phyloP scores from a whole-genome alignment of 1,140 invertebrate genomes.

The Drosophila bocki region DNA sequence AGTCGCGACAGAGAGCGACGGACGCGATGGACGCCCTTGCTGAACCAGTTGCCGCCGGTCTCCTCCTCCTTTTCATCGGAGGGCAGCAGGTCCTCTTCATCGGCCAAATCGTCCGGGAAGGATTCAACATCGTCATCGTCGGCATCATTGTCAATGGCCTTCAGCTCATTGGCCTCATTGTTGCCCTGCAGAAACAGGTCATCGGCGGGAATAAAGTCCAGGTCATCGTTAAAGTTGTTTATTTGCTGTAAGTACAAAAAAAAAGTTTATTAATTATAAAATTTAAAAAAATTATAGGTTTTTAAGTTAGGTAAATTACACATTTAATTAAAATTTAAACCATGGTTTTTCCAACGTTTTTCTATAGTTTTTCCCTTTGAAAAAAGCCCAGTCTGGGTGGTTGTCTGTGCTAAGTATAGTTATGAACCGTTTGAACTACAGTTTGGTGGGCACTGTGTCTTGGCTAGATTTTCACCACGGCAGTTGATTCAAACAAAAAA shows the following conservation, averaged over 20 bases:
- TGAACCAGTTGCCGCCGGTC: slow-evolving; percentile 58
- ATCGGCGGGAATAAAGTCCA: slow-evolving; percentile 39
- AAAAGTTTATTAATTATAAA: background rate
- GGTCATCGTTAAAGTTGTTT: slow-evolving; percentile 45
- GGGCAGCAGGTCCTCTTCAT: slow-evolving; percentile 24
- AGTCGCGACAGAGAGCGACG: slow-evolving; percentile 68
- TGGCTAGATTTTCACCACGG: slow-evolving; percentile 15
- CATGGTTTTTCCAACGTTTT: background rate
- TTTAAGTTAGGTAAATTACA: background rate
- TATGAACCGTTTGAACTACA: too few relatives aligned
- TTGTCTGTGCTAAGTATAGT: slow-evolving; percentile 30
- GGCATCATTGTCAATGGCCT: slow-evolving; percentile 1
- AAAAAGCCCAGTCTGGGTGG: slow-evolving; percentile 16
- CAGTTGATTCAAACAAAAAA: slow-evolving; percentile 8
- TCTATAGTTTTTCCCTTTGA: background rate
- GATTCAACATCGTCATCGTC: background rate
- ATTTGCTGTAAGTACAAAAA: slow-evolving; percentile 48
- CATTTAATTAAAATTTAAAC: background rate
- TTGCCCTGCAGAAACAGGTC: slow-evolving; percentile 22
- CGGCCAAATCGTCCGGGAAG: slow-evolving; percentile 13
- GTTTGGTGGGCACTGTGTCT: slow-evolving; percentile 8
- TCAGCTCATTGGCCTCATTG: slow-evolving; percentile 6
- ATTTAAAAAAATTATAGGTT: background rate
- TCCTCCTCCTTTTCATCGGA: slow-evolving; percentile 22
- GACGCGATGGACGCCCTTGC: slow-evolving; percentile 61